Base-by-base conservation (phyloP, 2,113 vertebrate genomes). In the Spea bombifrons region DNA sequence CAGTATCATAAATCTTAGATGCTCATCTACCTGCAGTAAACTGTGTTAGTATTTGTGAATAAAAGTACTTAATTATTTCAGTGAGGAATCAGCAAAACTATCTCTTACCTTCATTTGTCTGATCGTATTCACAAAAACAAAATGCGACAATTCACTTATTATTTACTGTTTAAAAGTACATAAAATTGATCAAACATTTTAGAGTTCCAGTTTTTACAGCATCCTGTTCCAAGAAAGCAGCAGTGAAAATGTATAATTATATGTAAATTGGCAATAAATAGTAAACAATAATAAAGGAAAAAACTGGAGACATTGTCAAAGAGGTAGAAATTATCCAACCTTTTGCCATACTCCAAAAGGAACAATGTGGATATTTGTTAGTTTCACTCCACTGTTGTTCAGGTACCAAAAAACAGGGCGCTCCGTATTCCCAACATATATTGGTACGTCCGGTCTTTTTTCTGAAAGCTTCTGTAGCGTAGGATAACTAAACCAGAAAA, bases 371-470 rank as follows among this genome's bases (percentile, higher is more conserved):
- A 94, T 89, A 45, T 94, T 93, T 13, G 90, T 94, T 75, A 94
- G 78, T 30, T 80, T 88, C 46, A 94, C 84, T 1, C 87, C 87
- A 10, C 92, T 94, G 73, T 87, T 88, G 50, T 87, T 71, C 66
- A 94, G 80, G 67, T 92, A 89, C 92, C 93, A 94, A 77, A 94
- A 94, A 1, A 94, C 92, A 0, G 93, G 91, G 46, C 92, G 88
- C 15, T 90, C 88, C 0, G 92, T 94, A 61, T 93, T 87, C 3
- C 93, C 93, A 10, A 94, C 93, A 61, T 89, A 94, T 77, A 94
- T 92, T 30, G 90, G 92, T 47, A 89, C 17, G 69, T 93, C 88
- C 5, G 91, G 87, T 78, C 88, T 86, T 73, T 75, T 87, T 9
- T 86, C 75, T 7, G 91, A 84, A 57, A 94, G 84, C 12, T 79